These are phyloP conservation scores for Celastrina argiolus DNA, from an alignment of 2,888 invertebrate species.

Conservation along the genomic window DNA sequence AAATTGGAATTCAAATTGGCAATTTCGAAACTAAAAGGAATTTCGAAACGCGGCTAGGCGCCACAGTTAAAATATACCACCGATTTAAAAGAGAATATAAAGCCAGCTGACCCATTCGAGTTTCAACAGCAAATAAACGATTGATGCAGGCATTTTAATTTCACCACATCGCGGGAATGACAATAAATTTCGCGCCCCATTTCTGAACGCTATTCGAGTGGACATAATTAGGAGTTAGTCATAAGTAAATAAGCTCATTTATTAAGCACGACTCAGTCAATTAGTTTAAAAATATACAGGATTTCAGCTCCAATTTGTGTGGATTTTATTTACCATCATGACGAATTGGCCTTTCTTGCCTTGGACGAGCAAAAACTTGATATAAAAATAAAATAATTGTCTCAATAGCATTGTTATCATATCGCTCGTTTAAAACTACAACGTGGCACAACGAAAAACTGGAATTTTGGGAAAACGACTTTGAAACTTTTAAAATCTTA, in stretches of 20 bases:
- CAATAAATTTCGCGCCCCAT: constrained; percentile 32
- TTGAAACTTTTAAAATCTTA: too few species aligned
- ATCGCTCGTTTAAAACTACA: too few species aligned
- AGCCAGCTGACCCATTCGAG: constrained; percentile 20
- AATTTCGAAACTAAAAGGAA: constrained; percentile 9
- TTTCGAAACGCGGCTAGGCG: background rate
- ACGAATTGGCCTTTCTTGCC: too few species aligned
- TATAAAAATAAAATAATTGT: too few species aligned
- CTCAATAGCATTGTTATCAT: too few species aligned
- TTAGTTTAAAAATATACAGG: constrained; percentile 21
- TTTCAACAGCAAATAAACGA: constrained; percentile 20
- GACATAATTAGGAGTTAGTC: constrained; percentile 34
- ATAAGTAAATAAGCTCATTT: constrained; percentile 26
- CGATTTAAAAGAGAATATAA: constrained; percentile 11
- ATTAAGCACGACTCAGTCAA: constrained; percentile 22
- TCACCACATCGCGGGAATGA: constrained; percentile 20
- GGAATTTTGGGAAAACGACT: too few species aligned
- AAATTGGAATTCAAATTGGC: background rate
- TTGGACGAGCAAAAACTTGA: too few species aligned
- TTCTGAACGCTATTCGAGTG: constrained; percentile 28
- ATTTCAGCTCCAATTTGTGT: background rate
- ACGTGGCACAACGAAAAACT: too few species aligned
- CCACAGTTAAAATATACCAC: constrained; percentile 10
- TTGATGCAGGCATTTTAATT: constrained; percentile 20
- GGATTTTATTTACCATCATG: background rate